Evolutionary conservation across 2,888 invertebrate species (phyloP), one percentile per base, ranked within the genome.

Genomic region (Saturnia japonica): DNA sequence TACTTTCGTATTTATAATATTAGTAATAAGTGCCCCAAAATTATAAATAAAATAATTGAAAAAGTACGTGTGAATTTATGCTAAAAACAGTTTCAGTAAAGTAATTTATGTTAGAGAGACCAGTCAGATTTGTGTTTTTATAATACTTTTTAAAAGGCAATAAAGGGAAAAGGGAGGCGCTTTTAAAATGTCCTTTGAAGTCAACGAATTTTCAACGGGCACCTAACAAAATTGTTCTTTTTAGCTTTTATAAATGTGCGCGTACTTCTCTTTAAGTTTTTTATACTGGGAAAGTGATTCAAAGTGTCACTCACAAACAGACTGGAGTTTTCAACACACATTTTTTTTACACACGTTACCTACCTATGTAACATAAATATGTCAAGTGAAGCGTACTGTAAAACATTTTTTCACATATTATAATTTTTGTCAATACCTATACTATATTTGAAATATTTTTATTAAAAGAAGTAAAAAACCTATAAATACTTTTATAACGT

Each of bases 161-260:
- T 88, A 90, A 87, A 89, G 87, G 85, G 83, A 86, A 85, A 86
- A 84, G 87, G 86, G 85, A 85, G 84, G 85, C 86, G 86, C 85
- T 87, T 88, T 87, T 91, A 90, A 88, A 91, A 89, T 83, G 88
- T 84, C 88, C 90, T 93, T 93, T 93, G 91, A 92, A 90, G 89
- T 91, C 87, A 83, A 87, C 86, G 84, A 88, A 91, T 90, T 89
- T 91, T 81, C 88, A 88, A 83, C 88, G 88, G 87, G 88, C 87
- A 88, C 90, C 90, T 91, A 92, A 91, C 91, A 86, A 89, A 91
- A 91, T 91, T 92, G 90, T 91, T 91, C 91, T 89, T 91, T 70
- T 91, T 89, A 88, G 87, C 86, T 82, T 91, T 87, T 89, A 88
- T 89, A 89, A 91, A 91, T 87, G 89, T 86, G 85, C 84, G 81